These are phyloP conservation scores for Lycodopsis pacificus DNA, from an alignment of 2,797 vertebrate species.

Conservation along the genomic window DNA sequence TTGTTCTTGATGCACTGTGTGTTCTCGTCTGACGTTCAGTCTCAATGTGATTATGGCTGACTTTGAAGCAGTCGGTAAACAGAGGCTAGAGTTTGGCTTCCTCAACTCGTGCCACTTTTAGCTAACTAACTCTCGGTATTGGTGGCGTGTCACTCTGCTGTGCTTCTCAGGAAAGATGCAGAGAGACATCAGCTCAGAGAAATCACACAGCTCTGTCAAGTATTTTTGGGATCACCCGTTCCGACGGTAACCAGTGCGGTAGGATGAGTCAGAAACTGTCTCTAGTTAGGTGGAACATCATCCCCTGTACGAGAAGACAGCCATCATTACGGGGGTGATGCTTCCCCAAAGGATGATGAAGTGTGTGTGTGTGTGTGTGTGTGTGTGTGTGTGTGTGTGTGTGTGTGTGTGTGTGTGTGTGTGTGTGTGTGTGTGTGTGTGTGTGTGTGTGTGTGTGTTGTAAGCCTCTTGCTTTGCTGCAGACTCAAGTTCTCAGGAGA, in stretches of 20 bases:
- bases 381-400: conserved; percentile 10
- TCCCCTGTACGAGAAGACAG: conserved; percentile 37
- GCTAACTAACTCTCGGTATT: conserved; percentile 28
- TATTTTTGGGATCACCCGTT: conserved; percentile 60
- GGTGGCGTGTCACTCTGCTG: conserved; percentile 14
- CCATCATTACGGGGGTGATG: conserved; percentile 34
- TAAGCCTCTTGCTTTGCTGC: conserved; percentile 31
- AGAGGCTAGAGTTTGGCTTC: conserved; percentile 39
- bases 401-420: conserved; percentile 6
- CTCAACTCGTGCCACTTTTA: conserved; percentile 35
- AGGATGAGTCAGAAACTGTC: conserved; percentile 48
- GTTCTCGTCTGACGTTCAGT: conserved; percentile 39
- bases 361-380: neutral
- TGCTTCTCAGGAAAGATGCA: conserved; percentile 43
- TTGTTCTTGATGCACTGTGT: conserved; percentile 34
- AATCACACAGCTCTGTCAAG: conserved; percentile 36
- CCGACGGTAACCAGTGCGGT: conserved; percentile 40
- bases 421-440: conserved; percentile 17
- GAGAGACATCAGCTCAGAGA: conserved; percentile 22
- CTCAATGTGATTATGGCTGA: conserved; percentile 28
- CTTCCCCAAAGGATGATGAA: conserved; percentile 35
- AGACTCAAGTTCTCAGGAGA: conserved; percentile 44
- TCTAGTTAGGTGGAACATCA: conserved; percentile 42
- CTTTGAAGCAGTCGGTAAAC: conserved; percentile 56
- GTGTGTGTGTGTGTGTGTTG: neutral